phyloP scores from a whole-genome alignment of 2,888 invertebrate genomes.

The Phaedon cochleariae region DNA sequence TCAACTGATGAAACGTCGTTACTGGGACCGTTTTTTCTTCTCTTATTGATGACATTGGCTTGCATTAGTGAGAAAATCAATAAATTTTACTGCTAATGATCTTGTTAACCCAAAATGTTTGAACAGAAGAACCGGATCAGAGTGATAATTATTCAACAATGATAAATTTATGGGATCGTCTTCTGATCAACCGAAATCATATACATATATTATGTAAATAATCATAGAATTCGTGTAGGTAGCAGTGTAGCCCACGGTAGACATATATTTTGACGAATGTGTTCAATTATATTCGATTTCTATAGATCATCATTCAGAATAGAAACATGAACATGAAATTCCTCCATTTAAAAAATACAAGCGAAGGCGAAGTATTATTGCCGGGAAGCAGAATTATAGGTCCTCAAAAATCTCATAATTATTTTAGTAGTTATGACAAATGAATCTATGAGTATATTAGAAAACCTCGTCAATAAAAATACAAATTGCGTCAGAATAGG shows the following conservation, averaged over 20 bases:
- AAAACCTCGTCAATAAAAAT: no score
- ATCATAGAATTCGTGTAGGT: not conserved
- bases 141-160: constrained; percentile 13
- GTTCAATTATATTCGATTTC: not conserved
- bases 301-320: not conserved
- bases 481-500: no score
- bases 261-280: not conserved
- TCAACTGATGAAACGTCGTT: constrained; percentile 3
- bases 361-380: no score
- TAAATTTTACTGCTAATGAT: constrained; percentile 17
- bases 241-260: not conserved
- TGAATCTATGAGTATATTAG: no score
- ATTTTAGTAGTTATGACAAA: no score
- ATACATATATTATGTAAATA: not conserved
- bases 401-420: no score
- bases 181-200: constrained; percentile 4
- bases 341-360: no score
- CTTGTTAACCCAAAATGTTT: constrained; percentile 18
- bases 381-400: no score
- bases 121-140: constrained; percentile 17
- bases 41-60: constrained; percentile 1
- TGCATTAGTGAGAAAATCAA: constrained; percentile 15
- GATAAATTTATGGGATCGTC: constrained; percentile 18
- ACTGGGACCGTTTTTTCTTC: not conserved
- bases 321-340: no score